These are phyloP conservation scores for Psophia crepitans DNA, from an alignment of 2,113 vertebrate species.

Conservation along the genomic window DNA sequence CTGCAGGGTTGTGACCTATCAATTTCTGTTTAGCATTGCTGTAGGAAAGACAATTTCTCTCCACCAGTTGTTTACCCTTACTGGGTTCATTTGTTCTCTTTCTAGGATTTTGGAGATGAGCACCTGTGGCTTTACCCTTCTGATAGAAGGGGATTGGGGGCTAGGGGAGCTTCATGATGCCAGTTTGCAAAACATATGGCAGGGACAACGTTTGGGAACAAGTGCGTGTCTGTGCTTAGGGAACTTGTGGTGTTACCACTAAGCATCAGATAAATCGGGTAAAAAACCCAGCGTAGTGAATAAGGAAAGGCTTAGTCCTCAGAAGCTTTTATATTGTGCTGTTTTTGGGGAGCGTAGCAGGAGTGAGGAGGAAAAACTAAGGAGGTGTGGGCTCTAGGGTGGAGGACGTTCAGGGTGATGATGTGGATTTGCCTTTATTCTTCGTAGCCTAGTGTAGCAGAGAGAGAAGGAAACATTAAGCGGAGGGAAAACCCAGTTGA, in stretches of 20 bases:
- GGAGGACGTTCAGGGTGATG: not conserved
- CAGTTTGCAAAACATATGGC: not conserved
- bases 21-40: not conserved
- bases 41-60: constrained; percentile 20
- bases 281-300: fast-evolving
- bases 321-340: not conserved
- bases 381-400: too few relatives aligned
- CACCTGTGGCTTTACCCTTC: not conserved
- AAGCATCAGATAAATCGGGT: not conserved
- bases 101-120: not conserved
- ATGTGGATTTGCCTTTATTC: not conserved
- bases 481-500: not conserved
- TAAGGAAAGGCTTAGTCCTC: not conserved
- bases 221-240: not conserved
- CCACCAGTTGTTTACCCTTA: not conserved
- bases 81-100: not conserved
- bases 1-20: constrained; percentile 1
- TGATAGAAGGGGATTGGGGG: not conserved
- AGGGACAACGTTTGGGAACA: not conserved
- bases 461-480: not conserved
- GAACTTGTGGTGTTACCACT: not conserved
- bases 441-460: not conserved
- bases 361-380: not conserved
- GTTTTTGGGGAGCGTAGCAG: not conserved
- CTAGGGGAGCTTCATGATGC: not conserved